phyloP scores from a whole-genome alignment of 2,797 vertebrate species.

The Phyllotis vaccarum region DNA sequence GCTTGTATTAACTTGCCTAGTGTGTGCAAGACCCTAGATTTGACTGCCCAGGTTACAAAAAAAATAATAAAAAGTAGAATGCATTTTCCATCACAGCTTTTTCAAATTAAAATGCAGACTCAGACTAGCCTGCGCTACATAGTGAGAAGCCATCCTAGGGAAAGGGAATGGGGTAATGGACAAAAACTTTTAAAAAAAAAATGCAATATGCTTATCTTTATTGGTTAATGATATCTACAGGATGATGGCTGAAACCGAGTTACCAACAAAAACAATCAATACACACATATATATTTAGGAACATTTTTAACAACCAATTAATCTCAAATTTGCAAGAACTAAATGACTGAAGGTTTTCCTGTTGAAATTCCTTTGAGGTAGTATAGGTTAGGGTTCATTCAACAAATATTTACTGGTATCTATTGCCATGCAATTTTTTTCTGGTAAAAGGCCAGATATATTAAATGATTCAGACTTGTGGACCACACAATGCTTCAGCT shows the following conservation, averaged over 20 bases:
- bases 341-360: constrained; percentile 52
- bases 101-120: constrained; percentile 45
- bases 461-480: constrained; percentile 51
- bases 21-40: background rate
- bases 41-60: background rate
- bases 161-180: too few species aligned
- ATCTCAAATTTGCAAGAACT: constrained; percentile 66
- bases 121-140: background rate
- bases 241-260: constrained; percentile 48
- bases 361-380: constrained; percentile 54
- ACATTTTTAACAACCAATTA: constrained; percentile 56
- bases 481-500: constrained; percentile 64
- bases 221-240: constrained; percentile 45
- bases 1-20: background rate
- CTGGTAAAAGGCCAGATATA: background rate
- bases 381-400: constrained; percentile 58
- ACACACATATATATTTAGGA: background rate
- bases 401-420: constrained; percentile 62
- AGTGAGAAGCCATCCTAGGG: background rate
- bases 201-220: constrained; percentile 17
- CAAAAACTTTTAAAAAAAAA: background rate
- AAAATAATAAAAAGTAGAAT: background rate
- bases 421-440: constrained; percentile 47
- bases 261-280: background rate
- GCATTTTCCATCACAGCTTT: background rate